Percentiles rank a stretch among this genome's conserved stretches.
Evolutionary conservation across 1,140 invertebrate genomes (phyloP).

Genomic region (Chrysopa pallens): DNA sequence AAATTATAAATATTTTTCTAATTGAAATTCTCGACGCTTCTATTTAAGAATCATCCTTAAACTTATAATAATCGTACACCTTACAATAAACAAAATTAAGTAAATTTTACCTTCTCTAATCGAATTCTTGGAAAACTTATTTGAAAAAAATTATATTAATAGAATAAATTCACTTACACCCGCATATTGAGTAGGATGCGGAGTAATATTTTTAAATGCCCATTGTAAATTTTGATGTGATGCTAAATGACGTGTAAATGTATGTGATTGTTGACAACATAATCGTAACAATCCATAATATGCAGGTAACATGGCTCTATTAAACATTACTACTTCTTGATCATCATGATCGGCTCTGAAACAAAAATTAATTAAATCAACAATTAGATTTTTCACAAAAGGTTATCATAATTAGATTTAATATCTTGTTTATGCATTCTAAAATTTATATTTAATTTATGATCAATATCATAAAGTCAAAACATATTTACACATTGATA

Average conservation of each 20-base stretch:
- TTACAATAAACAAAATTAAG: too few species aligned
- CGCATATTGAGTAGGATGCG: conserved; percentile 81
- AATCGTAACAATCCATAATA: conserved; percentile 80
- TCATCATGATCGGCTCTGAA: conserved; percentile 83
- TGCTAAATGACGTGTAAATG: conserved; percentile 69
- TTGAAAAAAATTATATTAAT: neutral
- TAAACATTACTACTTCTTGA: conserved; percentile 84
- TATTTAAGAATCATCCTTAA: too few species aligned
- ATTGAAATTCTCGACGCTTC: too few species aligned
- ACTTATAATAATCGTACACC: too few species aligned
- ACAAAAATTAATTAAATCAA: conserved; percentile 7
- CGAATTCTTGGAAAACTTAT: too few species aligned
- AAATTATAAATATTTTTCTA: too few species aligned
- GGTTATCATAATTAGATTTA: too few species aligned
- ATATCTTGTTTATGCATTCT: too few species aligned
- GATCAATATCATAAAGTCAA: too few species aligned
- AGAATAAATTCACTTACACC: conserved; percentile 29
- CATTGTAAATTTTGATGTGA: conserved; percentile 89
- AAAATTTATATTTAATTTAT: too few species aligned
- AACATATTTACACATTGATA: too few species aligned
- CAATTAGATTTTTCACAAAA: neutral
- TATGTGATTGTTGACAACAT: conserved; percentile 71
- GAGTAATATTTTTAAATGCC: conserved; percentile 92
- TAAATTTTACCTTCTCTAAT: too few species aligned
- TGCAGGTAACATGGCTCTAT: conserved; percentile 83